Evolutionary conservation across 1,140 invertebrate species (phyloP), one percentile per base, ranked within the genome.

Genomic region (Orchesella cincta): DNA sequence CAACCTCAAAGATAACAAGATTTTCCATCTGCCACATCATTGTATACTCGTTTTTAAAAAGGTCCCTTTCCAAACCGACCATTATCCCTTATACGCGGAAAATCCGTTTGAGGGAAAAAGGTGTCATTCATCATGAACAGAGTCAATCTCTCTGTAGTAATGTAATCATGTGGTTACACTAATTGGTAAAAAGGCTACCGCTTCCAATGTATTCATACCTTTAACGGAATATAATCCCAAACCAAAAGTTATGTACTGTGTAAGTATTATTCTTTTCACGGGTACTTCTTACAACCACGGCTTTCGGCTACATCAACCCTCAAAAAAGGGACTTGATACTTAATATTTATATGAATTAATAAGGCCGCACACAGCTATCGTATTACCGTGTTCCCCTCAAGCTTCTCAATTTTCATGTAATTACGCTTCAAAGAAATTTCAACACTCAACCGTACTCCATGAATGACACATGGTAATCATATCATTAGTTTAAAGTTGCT

Each of bases 111-210:
- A 57, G 3, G 3, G 14, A 67, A 67, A 67, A 67, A 3, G 62
- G 52, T 23, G 23, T 57, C 52, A 57, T 57, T 57, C 52, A 57
- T 26, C n/a, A n/a, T n/a, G n/a, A n/a, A n/a, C n/a, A n/a, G 23
- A 57, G 14, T 67, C 62, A 67, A 67, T 67, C 62, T 67, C 12
- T 3, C 33, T 67, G 23, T 67, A 23, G 54, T 23, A 3, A 57
- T 29, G 26, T 29, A 18, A 14, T 67, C 28, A 67, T 33, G 62
- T 33, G 62, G 62, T 67, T 67, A 31, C 62, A 67, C 28, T 67
- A 67, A 67, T 67, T 67, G 8, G 31, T 67, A 18, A 31, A 31
- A 67, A 67, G 62, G 62, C 12, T 33, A 67, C 62, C 62, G 62
- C 62, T 46, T 12, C 39, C 39, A 20, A 46, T 46, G 39, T 46